Conservation (phyloP, 2,888 invertebrate species). For the Lasioglossum lativentre region DNA sequence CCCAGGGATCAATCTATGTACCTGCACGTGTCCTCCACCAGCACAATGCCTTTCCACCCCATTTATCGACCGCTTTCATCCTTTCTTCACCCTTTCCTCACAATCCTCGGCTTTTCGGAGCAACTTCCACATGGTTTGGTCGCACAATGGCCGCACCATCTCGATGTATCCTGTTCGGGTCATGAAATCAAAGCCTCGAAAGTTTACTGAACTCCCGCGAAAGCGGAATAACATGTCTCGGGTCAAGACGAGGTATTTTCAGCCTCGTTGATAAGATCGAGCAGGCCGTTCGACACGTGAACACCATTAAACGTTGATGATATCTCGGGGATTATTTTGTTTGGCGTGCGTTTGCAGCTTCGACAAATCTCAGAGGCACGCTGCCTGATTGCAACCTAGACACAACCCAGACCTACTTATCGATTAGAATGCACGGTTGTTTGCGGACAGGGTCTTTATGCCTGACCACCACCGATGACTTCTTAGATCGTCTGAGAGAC, state of each 20-base stretch:
- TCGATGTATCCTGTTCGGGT: neutral
- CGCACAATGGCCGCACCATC: neutral
- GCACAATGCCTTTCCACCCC: constrained; percentile 28
- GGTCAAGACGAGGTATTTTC: constrained; percentile 3
- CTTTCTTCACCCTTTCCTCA: constrained; percentile 24
- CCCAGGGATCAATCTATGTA: constrained; percentile 7
- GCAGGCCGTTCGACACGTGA: neutral
- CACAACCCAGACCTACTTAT: constrained; percentile 62
- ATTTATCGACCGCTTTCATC: constrained; percentile 22
- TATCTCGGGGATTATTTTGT: constrained; percentile 32
- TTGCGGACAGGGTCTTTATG: neutral
- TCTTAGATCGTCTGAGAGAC: neutral
- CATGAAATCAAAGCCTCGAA: constrained; percentile 18
- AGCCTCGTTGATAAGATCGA: neutral
- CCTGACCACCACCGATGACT: neutral
- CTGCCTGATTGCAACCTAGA: constrained; percentile 46
- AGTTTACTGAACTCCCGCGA: constrained; percentile 12
- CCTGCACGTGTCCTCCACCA: constrained; percentile 13
- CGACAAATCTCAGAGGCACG: constrained; percentile 46
- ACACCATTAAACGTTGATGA: neutral
- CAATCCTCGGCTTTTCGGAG: constrained; percentile 14
- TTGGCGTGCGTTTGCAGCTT: constrained; percentile 38
- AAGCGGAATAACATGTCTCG: neutral
- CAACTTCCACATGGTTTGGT: constrained; percentile 5
- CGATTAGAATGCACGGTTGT: constrained; percentile 37